phyloP scores from a whole-genome alignment of 1,140 invertebrate species.

The Melanaphis sacchari region DNA sequence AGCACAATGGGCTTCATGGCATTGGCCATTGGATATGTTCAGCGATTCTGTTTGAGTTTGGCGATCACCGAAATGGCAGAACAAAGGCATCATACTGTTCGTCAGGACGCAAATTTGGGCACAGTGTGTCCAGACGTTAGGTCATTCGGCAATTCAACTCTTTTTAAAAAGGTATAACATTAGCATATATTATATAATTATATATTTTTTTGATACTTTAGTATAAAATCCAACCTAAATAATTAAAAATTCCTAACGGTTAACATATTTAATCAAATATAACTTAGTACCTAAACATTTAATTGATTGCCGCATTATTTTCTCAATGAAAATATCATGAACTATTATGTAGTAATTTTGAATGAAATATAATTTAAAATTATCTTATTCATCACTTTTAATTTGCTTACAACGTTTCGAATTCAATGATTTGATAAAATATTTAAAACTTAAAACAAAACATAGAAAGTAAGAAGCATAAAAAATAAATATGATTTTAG shows the following conservation, averaged over 20 bases:
- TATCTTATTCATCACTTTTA: too few species aligned
- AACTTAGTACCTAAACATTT: too few species aligned
- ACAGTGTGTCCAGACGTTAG: not conserved
- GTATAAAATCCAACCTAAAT: not conserved
- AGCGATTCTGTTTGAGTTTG: conserved; percentile 87
- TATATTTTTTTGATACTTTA: not conserved
- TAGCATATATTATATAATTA: not conserved
- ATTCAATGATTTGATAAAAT: too few species aligned
- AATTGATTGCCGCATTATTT: too few species aligned
- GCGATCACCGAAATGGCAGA: conserved; percentile 88
- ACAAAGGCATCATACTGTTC: conserved; percentile 30
- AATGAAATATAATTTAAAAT: too few species aligned
- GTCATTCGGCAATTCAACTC: not conserved
- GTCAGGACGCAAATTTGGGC: not conserved
- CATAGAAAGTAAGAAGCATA: too few species aligned
- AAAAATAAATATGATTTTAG: too few species aligned
- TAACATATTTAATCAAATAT: too few species aligned
- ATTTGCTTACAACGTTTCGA: too few species aligned
- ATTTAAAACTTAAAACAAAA: too few species aligned
- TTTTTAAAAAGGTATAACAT: not conserved
- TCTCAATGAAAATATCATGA: too few species aligned
- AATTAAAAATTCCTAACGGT: not conserved
- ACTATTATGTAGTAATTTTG: too few species aligned
- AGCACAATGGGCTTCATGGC: conserved; percentile 85
- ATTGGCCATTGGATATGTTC: conserved; percentile 84